Base-by-base conservation (phyloP, 2,797 vertebrate species). In the Epinephelus awoara region DNA sequence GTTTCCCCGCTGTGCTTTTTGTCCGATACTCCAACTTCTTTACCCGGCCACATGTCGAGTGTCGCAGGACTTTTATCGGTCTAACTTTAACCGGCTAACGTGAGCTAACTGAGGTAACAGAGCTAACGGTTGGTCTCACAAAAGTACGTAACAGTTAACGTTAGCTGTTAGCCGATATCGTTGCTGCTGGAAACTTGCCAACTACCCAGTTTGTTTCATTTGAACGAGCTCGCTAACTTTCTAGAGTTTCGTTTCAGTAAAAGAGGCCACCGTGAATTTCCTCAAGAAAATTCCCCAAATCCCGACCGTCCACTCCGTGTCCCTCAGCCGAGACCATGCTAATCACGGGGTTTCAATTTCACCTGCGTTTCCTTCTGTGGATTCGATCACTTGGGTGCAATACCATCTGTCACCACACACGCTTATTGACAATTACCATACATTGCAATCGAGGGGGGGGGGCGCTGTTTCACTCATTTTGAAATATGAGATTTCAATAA, bases 401-500 rank as follows among this genome's bases (percentile, higher is more conserved):
- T 68, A 73, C 29, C 77, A 44, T 0, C 57, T 44, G 21, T 56
- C 57, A 23, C 77, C 69, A 49, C 47, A 46, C 23, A 34, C 2
- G 15, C 23, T 6, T 15, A 38, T 44, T 9, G n/a, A 1, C 13
- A 2, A 21, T 25, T 21, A 15, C 18, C 17, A 23, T 4, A 38
- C 11, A 8, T 27, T 65, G 14, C 1, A 21, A 13, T 7, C 44
- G 11, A 49, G 38, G 5, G 27, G 71, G 58, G 38, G 5, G 27
- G 71, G 58, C 51, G 71, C 71, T 80, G 44, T 80, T 80, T 52
- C 18, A 3, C 23, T 47, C 6, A 15, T 12, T 29, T 34, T 42
- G 44, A 46, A 44, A 27, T 63, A 56, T 50, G 13, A 38, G 11
- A 57, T 69, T 46, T 15, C 1, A 29, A 68, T 18, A 34, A 55